phyloP scores from a whole-genome alignment of 30 jellyfish, hydroid and myxozoan species.

The Haliclystus octoradiatus region DNA sequence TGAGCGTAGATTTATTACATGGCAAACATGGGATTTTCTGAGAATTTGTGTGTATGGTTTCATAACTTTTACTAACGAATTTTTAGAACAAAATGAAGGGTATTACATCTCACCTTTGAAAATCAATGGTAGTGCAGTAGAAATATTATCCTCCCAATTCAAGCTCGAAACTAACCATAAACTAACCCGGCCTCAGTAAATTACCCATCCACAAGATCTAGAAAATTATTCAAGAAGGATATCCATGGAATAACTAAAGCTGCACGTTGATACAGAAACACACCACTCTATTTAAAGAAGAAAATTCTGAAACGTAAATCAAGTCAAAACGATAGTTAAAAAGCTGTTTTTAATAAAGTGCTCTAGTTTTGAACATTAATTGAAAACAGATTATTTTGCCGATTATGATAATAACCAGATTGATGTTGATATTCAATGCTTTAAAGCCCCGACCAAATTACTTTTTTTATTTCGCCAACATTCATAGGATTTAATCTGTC shows the following conservation, averaged over 20 bases:
- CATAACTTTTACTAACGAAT: neutral
- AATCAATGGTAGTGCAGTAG: slow-evolving; percentile 18
- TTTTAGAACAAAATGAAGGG: neutral
- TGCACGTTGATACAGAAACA: slow-evolving; percentile 24
- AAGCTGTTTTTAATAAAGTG: too few relatives aligned
- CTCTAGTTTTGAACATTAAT: too few relatives aligned
- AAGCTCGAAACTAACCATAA: slow-evolving; percentile 15
- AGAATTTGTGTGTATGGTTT: slow-evolving; percentile 16
- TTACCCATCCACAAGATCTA: slow-evolving; percentile 24
- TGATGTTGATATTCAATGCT: too few relatives aligned
- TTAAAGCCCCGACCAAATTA: too few relatives aligned
- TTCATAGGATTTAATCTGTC: too few relatives aligned
- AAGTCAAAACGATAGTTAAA: too few relatives aligned
- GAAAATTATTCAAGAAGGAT: slow-evolving; percentile 15
- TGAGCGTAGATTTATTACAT: slow-evolving; percentile 6
- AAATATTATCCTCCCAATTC: slow-evolving; percentile 8
- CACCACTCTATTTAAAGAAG: neutral
- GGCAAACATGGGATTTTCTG: slow-evolving; percentile 17
- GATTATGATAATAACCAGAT: too few relatives aligned
- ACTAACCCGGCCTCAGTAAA: slow-evolving; percentile 11
- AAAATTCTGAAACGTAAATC: neutral
- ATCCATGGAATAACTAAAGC: slow-evolving; percentile 23
- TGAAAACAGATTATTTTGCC: too few relatives aligned
- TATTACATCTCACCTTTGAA: slow-evolving; percentile 9
- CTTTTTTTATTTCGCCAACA: too few relatives aligned